phyloP scores from a whole-genome alignment of 2,888 invertebrate genomes.

The Cosmorhoe ocellata region DNA sequence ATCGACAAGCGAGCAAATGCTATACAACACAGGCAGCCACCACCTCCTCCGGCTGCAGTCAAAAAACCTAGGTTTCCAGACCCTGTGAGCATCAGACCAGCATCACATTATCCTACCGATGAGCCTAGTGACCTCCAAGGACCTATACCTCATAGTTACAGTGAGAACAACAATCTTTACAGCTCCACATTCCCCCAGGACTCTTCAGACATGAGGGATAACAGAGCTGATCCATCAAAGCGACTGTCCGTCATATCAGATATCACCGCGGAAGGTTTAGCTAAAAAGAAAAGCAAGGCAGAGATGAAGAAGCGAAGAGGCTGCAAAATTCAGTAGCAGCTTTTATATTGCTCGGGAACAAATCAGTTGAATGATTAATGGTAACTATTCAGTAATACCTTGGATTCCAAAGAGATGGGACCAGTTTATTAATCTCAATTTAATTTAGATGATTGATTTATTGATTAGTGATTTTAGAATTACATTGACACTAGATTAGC shows the following conservation, averaged over 20 bases:
- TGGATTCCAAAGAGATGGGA: slow-evolving; percentile 33
- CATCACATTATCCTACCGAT: slow-evolving; percentile 72
- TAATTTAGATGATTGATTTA: slow-evolving; percentile 15
- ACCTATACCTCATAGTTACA: slow-evolving; percentile 64
- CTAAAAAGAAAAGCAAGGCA: slow-evolving; percentile 71
- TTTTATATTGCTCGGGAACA: slow-evolving; percentile 13
- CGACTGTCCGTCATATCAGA: slow-evolving; percentile 75
- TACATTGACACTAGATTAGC: too few species aligned
- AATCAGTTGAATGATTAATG: slow-evolving; percentile 27
- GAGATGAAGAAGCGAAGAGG: slow-evolving; percentile 72
- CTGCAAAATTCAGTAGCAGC: slow-evolving; percentile 71
- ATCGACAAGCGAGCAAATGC: slow-evolving; percentile 46
- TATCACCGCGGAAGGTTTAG: slow-evolving; percentile 71
- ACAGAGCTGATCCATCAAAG: slow-evolving; percentile 58
- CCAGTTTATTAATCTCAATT: slow-evolving; percentile 24
- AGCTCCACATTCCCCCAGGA: slow-evolving; percentile 65
- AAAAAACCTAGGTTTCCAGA: slow-evolving; percentile 78
- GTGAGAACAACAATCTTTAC: slow-evolving; percentile 73
- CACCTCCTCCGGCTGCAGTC: slow-evolving; percentile 62
- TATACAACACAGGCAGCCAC: slow-evolving; percentile 67
- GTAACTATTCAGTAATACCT: slow-evolving; percentile 11
- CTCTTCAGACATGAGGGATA: slow-evolving; percentile 46
- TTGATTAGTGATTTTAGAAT: too few species aligned
- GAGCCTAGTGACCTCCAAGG: slow-evolving; percentile 42
- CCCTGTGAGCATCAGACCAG: slow-evolving; percentile 73